Percentiles rank a stretch among this genome's conserved stretches.
phyloP scores from a whole-genome alignment of 2,113 vertebrate species.

The Pomatorhinus ruficollis region DNA sequence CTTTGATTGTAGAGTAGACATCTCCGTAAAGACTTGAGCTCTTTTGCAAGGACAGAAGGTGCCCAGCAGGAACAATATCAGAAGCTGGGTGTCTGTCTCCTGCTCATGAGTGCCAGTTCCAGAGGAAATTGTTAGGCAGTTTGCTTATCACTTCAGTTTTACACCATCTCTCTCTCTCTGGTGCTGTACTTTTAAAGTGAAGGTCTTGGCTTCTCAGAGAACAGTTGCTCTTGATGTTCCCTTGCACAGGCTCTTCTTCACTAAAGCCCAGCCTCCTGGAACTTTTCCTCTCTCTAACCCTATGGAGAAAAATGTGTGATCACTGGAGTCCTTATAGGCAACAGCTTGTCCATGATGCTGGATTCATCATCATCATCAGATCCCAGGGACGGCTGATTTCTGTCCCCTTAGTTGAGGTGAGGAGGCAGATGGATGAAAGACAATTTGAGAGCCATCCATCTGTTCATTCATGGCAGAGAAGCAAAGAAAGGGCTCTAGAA shows the following conservation, averaged over 20 bases:
- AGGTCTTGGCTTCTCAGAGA: not conserved
- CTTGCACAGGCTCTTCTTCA: not conserved
- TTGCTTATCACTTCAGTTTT: not conserved
- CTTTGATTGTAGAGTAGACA: slow-evolving; percentile 5
- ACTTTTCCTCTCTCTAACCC: not conserved
- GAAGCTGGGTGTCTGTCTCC: slow-evolving; percentile 36
- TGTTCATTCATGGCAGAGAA: not conserved
- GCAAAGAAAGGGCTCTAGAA: not conserved
- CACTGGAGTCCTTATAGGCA: not conserved
- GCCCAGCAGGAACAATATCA: not conserved
- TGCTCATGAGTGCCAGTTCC: not conserved
- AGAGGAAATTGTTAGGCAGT: not conserved
- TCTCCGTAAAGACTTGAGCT: slow-evolving; percentile 8
- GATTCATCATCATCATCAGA: not conserved
- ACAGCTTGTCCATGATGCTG: not conserved
- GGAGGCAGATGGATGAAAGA: not conserved
- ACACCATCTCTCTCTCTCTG: not conserved
- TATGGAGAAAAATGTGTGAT: not conserved
- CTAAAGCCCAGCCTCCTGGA: not conserved
- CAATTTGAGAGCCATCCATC: not conserved
- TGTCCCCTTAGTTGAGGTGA: not conserved
- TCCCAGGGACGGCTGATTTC: not conserved
- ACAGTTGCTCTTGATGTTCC: not conserved
- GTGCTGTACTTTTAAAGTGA: not conserved
- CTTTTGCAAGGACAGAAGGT: slow-evolving; percentile 26